These are phyloP conservation scores for Cosmia pyralina DNA, from an alignment of 2,888 invertebrate species.

Conservation along the genomic window DNA sequence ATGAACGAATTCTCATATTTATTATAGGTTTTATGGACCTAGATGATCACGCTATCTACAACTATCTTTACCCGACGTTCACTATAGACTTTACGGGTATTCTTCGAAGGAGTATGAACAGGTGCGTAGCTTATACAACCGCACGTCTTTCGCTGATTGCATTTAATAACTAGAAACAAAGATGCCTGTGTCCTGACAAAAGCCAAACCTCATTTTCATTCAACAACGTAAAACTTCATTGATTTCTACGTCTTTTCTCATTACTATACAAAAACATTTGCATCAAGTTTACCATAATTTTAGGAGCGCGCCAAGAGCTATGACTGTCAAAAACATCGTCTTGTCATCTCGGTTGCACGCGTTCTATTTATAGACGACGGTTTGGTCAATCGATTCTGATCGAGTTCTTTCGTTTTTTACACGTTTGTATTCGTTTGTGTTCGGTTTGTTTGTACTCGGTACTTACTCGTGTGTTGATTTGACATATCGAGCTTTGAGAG, in stretches of 20 bases:
- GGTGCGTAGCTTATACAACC: too few relatives aligned
- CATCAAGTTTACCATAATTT: slow-evolving; percentile 38
- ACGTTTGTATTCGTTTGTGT: neutral
- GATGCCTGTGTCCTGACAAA: neutral
- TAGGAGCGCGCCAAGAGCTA: slow-evolving; percentile 31
- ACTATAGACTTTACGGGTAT: too few relatives aligned
- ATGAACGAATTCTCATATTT: too few relatives aligned
- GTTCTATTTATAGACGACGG: slow-evolving; percentile 34
- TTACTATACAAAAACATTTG: slow-evolving; percentile 26
- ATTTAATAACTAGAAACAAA: too few relatives aligned
- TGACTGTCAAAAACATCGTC: slow-evolving; percentile 36
- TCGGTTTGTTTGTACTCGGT: too few relatives aligned
- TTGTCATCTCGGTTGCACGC: slow-evolving; percentile 29
- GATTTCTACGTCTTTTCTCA: slow-evolving; percentile 15
- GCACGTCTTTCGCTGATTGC: too few relatives aligned
- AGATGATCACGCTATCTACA: too few relatives aligned
- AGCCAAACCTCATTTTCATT: slow-evolving; percentile 11
- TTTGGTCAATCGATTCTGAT: slow-evolving; percentile 41
- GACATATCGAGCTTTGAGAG: neutral
- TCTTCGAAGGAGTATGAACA: too few relatives aligned
- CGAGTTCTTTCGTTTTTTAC: slow-evolving; percentile 2
- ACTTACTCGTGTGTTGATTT: too few relatives aligned
- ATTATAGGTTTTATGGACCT: too few relatives aligned
- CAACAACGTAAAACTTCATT: slow-evolving; percentile 6
- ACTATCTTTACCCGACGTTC: too few relatives aligned